Percentiles rank a stretch among this genome's conserved stretches.
These are phyloP conservation scores for Equus quagga DNA, from an alignment of 2,113 vertebrate species.

Conservation along the genomic window DNA sequence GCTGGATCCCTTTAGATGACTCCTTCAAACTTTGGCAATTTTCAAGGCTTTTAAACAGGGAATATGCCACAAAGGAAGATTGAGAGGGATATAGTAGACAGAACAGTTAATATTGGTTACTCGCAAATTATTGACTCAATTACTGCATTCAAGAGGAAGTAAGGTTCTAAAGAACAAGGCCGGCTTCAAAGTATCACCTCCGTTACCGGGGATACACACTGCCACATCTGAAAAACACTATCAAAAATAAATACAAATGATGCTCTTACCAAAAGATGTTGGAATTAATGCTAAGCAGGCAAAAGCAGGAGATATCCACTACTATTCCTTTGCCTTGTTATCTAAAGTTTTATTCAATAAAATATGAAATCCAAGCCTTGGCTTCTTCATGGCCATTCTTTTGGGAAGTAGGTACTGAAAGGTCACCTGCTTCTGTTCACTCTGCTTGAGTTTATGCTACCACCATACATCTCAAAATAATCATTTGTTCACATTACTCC, in stretches of 20 bases:
- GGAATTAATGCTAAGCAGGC: background rate
- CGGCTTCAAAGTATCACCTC: background rate
- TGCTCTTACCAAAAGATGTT: background rate
- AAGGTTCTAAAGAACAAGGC: background rate
- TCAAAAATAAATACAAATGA: background rate
- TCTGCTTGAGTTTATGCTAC: background rate
- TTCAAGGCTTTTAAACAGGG: background rate
- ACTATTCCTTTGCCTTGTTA: background rate
- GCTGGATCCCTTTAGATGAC: background rate
- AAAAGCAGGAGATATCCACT: background rate
- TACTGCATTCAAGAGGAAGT: background rate
- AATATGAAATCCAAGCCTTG: background rate
- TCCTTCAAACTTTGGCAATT: background rate
- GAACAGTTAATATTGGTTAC: background rate
- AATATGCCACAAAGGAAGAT: background rate
- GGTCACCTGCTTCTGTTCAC: background rate
- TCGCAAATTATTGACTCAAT: background rate
- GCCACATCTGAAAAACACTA: background rate
- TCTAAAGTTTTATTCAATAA: conserved; percentile 33
- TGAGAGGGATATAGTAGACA: background rate
- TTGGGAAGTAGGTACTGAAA: background rate
- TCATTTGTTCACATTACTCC: background rate
- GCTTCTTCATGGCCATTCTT: background rate
- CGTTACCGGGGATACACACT: background rate
- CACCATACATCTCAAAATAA: conserved; percentile 53